Conservation (phyloP, 2,797 vertebrate species). For the Chanos chanos region DNA sequence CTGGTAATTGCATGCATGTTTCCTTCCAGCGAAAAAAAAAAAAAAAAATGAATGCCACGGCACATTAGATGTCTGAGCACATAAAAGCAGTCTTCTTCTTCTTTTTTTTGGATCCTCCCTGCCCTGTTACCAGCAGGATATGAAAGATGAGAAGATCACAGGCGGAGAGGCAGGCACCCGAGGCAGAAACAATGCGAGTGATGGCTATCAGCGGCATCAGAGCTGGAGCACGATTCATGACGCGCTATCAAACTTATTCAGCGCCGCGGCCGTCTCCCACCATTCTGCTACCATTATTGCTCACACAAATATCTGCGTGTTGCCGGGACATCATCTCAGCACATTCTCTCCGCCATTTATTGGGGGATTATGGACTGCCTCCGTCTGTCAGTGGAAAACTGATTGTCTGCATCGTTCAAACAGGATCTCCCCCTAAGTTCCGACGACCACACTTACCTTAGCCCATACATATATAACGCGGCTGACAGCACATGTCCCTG, state of each 20-base stretch:
- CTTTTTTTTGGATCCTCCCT: constrained; percentile 1
- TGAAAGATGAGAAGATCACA: constrained; percentile 44
- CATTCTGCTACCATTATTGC: too few species aligned
- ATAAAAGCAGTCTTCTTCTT: background rate
- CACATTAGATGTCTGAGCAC: constrained; percentile 9
- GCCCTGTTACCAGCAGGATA: constrained; percentile 33
- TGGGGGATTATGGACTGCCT: too few species aligned
- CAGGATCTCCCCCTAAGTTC: too few species aligned
- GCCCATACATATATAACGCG: too few species aligned
- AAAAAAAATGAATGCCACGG: background rate
- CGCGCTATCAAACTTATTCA: constrained; percentile 10
- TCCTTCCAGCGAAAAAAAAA: too few species aligned
- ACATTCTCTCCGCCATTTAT: too few species aligned
- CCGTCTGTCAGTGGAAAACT: too few species aligned
- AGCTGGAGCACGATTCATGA: constrained; percentile 15
- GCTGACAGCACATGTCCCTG: too few species aligned
- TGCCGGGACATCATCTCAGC: background rate
- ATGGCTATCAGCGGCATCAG: constrained; percentile 28
- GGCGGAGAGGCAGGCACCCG: background rate
- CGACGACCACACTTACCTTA: too few species aligned
- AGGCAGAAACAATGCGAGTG: constrained; percentile 19
- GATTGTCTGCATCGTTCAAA: too few species aligned
- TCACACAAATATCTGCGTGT: constrained; percentile 17
- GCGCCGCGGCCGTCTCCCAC: background rate
- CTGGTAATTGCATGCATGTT: too few species aligned